phyloP scores from a whole-genome alignment of 1,140 invertebrate species.

The Bombus turneri region DNA sequence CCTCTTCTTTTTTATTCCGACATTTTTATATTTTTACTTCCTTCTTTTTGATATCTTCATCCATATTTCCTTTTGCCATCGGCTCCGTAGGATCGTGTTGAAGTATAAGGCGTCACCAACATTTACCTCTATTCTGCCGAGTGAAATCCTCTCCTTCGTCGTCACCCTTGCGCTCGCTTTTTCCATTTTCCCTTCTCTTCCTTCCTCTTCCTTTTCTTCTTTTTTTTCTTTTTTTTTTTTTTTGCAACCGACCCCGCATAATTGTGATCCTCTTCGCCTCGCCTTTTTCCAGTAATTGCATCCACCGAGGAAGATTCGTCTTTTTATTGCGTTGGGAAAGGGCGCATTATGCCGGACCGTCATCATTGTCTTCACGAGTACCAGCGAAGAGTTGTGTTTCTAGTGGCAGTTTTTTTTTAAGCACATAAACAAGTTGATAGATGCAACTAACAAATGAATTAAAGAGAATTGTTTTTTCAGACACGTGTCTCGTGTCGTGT shows the following conservation, averaged over 20 bases:
- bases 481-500: too few species aligned
- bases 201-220: background rate
- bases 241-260: conserved; percentile 29
- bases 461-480: background rate
- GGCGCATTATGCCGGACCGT: conserved; percentile 20
- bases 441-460: background rate
- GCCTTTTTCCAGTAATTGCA: conserved; percentile 51
- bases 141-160: conserved; percentile 29
- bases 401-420: background rate
- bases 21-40: background rate
- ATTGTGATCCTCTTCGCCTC: conserved; percentile 39
- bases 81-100: conserved; percentile 35
- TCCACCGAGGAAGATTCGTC: conserved; percentile 19
- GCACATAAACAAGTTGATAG: background rate
- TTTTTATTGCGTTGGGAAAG: conserved; percentile 23
- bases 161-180: background rate
- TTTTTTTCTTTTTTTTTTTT: background rate
- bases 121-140: background rate
- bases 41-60: background rate
- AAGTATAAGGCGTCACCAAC: conserved; percentile 51
- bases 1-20: background rate
- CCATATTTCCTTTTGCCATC: background rate
- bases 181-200: background rate
- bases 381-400: conserved; percentile 17
- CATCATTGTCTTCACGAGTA: background rate